phyloP scores from a whole-genome alignment of 2,113 vertebrate species.

The Catharus minimus region DNA sequence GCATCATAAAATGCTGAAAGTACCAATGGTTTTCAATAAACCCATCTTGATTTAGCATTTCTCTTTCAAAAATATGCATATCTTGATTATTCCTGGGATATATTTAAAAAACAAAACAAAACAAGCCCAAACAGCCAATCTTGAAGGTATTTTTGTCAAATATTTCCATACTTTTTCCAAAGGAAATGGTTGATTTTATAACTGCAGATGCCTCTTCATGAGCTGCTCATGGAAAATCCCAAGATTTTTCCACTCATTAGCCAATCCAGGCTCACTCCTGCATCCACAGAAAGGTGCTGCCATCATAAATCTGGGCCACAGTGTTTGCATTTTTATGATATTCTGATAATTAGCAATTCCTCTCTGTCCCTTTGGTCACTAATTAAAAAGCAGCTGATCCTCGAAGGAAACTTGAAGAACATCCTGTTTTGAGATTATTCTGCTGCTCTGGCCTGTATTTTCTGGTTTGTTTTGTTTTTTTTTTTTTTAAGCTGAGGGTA shows the following conservation, averaged over 20 bases:
- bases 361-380: neutral
- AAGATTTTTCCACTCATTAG: constrained; percentile 40
- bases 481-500: neutral
- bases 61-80: neutral
- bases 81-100: constrained; percentile 1
- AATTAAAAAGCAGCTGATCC: constrained; percentile 21
- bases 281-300: constrained; percentile 15
- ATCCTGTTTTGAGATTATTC: neutral
- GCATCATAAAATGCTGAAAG: constrained; percentile 10
- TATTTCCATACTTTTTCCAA: constrained; percentile 45
- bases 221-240: constrained; percentile 44
- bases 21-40: neutral
- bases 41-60: neutral
- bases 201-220: constrained; percentile 24
- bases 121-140: neutral
- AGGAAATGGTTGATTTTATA: constrained; percentile 61
- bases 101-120: neutral
- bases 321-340: neutral
- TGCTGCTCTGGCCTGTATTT: neutral
- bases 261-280: neutral
- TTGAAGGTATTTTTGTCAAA: constrained; percentile 14
- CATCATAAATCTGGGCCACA: neutral
- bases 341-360: constrained; percentile 17
- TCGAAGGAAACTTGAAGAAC: neutral
- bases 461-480: neutral